Evolutionary conservation across 1,140 invertebrate genomes (phyloP), one percentile per base, ranked within the genome.

Genomic region (Steinernema feltiae): DNA sequence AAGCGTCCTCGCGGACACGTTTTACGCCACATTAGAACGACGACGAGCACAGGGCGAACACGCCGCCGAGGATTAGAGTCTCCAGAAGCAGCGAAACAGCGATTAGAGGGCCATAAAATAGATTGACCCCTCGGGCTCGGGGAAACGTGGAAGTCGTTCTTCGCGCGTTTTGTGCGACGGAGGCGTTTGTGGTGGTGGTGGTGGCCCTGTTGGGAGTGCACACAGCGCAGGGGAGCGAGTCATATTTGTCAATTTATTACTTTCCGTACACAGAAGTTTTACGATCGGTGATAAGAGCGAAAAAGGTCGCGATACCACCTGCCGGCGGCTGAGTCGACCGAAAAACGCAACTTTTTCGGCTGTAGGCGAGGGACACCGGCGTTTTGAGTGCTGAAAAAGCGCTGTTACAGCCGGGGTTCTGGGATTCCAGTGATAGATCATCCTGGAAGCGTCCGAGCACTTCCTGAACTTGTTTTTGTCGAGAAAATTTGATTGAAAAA

Each of bases 71-170:
- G 53, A 63, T 63, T 63, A 63, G 24, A 21, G 53, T n/a, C 15
- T 63, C 53, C 15, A 63, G 7, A n/a, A n/a, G 7, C 7, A 46
- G 7, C 7, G 41, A n/a, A 46, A 46, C 41, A 63, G 53, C 53
- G 53, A 63, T 63, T 63, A 63, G 53, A 63, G 53, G 53, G 53
- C 53, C 53, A 63, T 63, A 63, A 63, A 63, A 63, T 63, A 63
- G 53, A 63, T 63, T 63, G 53, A 63, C 53, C 53, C 53, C 18
- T 18, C 7, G 18, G 35, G 35, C 7, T 41, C 7, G 18, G 18
- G 7, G 35, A 41, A 41, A 7, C 35, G 35, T 3, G 24, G 15
- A 63, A 63, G 53, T 21, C 15, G 7, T 46, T n/a, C 7, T n/a
- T 46, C 41, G 41, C 41, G n/a, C 7, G 41, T n/a, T n/a, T n/a